Conservation (phyloP, 2,888 invertebrate species). For the Gymnocheta viridis region DNA sequence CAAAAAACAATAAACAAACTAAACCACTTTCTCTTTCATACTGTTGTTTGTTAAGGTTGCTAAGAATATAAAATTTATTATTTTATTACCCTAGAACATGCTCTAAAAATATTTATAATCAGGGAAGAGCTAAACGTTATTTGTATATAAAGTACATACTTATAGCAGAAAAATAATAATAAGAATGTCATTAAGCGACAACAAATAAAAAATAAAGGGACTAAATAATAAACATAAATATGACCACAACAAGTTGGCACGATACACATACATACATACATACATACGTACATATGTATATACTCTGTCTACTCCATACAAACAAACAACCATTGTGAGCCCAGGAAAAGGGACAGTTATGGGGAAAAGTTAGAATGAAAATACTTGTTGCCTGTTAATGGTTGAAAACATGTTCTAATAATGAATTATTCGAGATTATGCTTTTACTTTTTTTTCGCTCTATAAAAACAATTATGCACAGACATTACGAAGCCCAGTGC, state of each 20-base stretch:
- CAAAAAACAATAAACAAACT: not conserved
- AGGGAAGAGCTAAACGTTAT: not conserved
- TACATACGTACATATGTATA: not conserved
- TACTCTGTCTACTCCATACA: no score
- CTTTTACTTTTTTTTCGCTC: not conserved
- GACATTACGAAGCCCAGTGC: not conserved
- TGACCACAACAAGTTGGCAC: slow-evolving; percentile 42
- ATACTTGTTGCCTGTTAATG: slow-evolving; percentile 33
- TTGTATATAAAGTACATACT: slow-evolving; percentile 7
- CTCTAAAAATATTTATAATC: slow-evolving; percentile 19
- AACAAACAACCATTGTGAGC: not conserved
- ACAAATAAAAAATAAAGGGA: slow-evolving; percentile 7
- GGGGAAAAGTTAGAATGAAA: not conserved
- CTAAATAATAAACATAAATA: slow-evolving; percentile 25
- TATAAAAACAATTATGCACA: not conserved
- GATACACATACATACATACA: not conserved
- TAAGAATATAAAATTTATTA: slow-evolving; percentile 34
- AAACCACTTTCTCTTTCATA: not conserved
- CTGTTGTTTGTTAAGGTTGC: not conserved
- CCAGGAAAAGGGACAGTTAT: not conserved
- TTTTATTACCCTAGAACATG: slow-evolving; percentile 42
- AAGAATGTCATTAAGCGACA: slow-evolving; percentile 34
- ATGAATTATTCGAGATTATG: slow-evolving; percentile 27
- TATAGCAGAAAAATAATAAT: slow-evolving; percentile 3
- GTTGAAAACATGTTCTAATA: not conserved